Conservation (phyloP, 2,113 vertebrate genomes). For the Sorex fumeus region DNA sequence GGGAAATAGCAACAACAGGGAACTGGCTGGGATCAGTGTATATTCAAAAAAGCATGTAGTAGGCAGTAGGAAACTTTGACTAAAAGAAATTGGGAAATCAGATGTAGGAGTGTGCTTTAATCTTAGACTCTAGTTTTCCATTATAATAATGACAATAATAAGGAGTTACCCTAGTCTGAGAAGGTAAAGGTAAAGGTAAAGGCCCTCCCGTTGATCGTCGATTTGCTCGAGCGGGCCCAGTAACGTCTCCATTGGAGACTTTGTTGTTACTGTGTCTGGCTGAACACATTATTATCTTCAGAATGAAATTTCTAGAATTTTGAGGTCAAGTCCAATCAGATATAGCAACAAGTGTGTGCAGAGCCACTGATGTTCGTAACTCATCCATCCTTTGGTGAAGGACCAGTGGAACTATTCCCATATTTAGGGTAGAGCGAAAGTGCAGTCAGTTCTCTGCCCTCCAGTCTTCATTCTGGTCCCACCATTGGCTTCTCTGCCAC, state of each 20-base stretch:
- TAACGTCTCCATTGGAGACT: too few relatives aligned
- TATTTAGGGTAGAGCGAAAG: neutral
- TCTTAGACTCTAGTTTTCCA: neutral
- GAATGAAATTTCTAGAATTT: neutral
- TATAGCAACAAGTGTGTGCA: neutral
- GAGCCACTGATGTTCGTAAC: neutral
- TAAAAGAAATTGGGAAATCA: neutral
- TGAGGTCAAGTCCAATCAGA: neutral
- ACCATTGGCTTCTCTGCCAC: neutral
- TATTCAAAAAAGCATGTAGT: neutral
- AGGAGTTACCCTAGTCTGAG: neutral
- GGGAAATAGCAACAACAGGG: neutral
- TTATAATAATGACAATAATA: neutral
- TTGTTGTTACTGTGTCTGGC: too few relatives aligned
- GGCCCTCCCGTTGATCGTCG: too few relatives aligned
- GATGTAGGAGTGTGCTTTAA: neutral
- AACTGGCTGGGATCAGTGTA: too few relatives aligned
- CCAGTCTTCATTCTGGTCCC: neutral
- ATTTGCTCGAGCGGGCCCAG: too few relatives aligned
- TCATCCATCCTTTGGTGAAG: neutral
- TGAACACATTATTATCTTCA: neutral
- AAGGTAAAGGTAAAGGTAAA: too few relatives aligned
- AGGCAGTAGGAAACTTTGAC: neutral
- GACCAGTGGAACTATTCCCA: neutral
- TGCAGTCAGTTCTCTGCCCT: neutral